Evolutionary conservation across 2,797 vertebrate species (phyloP).

Genomic region (Bradypodion ventrale): DNA sequence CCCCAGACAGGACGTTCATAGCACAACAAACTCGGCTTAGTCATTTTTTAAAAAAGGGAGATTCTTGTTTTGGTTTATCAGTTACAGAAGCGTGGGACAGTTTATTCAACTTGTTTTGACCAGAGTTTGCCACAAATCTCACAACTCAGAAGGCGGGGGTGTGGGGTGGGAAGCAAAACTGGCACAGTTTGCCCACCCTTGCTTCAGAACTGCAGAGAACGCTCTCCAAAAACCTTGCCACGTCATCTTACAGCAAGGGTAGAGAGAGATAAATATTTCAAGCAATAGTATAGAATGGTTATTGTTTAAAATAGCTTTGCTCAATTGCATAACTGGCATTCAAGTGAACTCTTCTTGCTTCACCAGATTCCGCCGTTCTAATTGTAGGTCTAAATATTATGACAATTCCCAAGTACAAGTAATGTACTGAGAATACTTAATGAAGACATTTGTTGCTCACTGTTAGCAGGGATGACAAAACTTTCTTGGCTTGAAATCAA

Average conservation of each 20-base stretch:
- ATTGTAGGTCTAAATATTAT: constrained; percentile 12
- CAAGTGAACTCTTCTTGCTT: neutral
- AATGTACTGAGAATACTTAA: neutral
- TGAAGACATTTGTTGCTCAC: neutral
- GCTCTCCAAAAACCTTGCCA: neutral
- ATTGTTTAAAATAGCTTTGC: neutral
- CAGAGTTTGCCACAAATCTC: neutral
- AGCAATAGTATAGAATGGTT: neutral
- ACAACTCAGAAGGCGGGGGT: neutral
- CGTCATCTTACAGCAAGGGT: neutral
- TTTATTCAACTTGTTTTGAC: neutral
- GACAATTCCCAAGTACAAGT: neutral
- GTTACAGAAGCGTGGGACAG: neutral
- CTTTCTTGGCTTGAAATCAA: neutral
- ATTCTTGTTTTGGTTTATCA: too few relatives aligned
- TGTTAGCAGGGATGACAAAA: neutral
- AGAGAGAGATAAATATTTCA: neutral
- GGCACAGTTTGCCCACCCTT: neutral
- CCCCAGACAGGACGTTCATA: too few relatives aligned
- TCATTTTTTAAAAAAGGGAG: too few relatives aligned
- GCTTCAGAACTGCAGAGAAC: neutral
- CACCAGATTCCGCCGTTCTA: neutral
- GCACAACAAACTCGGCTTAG: too few relatives aligned
- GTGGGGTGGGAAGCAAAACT: neutral
- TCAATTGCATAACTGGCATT: neutral